Conservation (phyloP, 2,888 invertebrate species). For the Agelastica alni region DNA sequence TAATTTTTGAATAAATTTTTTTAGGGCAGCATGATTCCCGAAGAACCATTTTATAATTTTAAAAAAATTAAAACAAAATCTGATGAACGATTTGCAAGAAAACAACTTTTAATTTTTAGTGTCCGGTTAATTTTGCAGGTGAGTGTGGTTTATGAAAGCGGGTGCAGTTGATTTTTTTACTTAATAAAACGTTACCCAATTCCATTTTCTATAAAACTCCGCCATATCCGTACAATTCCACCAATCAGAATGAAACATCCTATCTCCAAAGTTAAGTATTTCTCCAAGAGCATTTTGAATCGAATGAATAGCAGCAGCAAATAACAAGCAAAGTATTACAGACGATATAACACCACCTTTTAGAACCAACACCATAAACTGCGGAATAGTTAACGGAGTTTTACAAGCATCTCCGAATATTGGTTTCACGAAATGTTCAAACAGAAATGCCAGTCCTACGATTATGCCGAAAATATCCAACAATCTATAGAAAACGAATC, state of each 20-base stretch:
- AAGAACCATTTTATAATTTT: too few species aligned
- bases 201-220: slow-evolving; percentile 90
- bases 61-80: too few species aligned
- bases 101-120: too few species aligned
- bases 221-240: slow-evolving; percentile 85
- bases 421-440: background rate
- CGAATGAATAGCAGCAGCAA: background rate
- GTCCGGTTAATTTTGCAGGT: too few species aligned
- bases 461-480: slow-evolving; percentile 65
- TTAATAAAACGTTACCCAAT: too few species aligned
- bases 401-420: background rate
- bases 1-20: too few species aligned
- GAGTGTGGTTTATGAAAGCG: too few species aligned
- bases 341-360: background rate
- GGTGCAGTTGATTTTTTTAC: too few species aligned
- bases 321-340: background rate
- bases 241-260: slow-evolving; percentile 89
- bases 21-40: too few species aligned
- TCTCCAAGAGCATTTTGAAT: slow-evolving; percentile 57
- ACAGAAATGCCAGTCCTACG: background rate
- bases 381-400: background rate
- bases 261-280: slow-evolving; percentile 81
- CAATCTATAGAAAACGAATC: slow-evolving; percentile 69
- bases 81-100: too few species aligned
- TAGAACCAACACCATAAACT: background rate